Evolutionary conservation across 2,888 invertebrate genomes (phyloP).

Genomic region (Patella ulyssiponensis): DNA sequence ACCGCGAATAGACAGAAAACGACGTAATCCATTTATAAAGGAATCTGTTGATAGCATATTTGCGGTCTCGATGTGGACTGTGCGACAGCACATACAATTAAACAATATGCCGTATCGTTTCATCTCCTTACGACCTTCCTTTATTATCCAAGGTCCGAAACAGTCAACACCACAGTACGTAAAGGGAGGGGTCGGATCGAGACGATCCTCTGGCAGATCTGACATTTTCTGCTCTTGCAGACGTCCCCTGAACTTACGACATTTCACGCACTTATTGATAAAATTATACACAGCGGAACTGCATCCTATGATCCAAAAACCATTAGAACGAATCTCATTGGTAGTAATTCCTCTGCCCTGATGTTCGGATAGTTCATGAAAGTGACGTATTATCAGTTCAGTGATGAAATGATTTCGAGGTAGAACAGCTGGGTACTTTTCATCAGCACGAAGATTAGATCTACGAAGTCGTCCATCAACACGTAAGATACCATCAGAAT

Average conservation of each 20-base stretch:
- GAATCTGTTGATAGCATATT: constrained; percentile 40
- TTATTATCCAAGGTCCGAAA: constrained; percentile 37
- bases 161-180: no score
- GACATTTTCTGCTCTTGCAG: constrained; percentile 49
- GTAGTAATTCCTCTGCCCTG: no score
- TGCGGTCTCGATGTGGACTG: constrained; percentile 55
- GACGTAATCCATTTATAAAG: constrained; percentile 36
- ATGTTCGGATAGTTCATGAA: neutral
- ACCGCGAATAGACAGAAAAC: constrained; percentile 35
- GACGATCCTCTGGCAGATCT: constrained; percentile 59
- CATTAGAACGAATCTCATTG: no score
- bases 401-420: constrained; percentile 39
- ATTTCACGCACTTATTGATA: constrained; percentile 55
- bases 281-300: constrained; percentile 40
- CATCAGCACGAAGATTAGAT: neutral
- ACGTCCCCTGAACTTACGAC: constrained; percentile 47
- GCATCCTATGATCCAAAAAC: constrained; percentile 61
- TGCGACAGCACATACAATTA: constrained; percentile 59
- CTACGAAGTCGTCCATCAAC: neutral
- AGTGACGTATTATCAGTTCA: constrained; percentile 9
- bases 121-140: constrained; percentile 47
- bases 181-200: constrained; percentile 56
- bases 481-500: no score
- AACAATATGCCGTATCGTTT: constrained; percentile 62
- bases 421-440: constrained; percentile 42